A percentile compares a stretch with the other conserved stretches of the same genome.
phyloP scores from a whole-genome alignment of 2,797 vertebrate species.

The Triplophysa yarkandensis region DNA sequence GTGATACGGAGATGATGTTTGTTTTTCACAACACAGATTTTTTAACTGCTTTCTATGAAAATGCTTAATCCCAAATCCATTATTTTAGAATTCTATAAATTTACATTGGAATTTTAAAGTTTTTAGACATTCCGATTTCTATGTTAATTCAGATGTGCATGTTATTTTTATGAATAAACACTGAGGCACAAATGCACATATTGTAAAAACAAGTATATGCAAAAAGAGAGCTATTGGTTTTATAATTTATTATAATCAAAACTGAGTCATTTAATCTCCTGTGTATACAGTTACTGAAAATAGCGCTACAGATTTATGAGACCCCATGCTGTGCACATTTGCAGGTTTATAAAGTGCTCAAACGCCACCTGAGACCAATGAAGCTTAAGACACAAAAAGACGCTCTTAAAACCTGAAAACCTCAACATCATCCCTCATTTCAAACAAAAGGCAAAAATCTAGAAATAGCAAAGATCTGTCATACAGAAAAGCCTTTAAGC shows the following conservation, averaged over 20 bases:
- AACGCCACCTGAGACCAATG: slow-evolving; percentile 46
- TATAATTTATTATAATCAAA: neutral
- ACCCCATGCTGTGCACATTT: slow-evolving; percentile 39
- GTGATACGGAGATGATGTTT: neutral
- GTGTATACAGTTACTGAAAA: slow-evolving; percentile 42
- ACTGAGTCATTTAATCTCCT: slow-evolving; percentile 47
- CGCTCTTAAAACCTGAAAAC: neutral
- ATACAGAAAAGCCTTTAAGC: slow-evolving; percentile 12
- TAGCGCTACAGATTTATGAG: slow-evolving; percentile 31
- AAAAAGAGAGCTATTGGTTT: neutral
- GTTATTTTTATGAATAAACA: neutral
- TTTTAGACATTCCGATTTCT: too few species aligned
- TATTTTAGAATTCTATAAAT: too few species aligned
- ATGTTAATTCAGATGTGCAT: too few species aligned
- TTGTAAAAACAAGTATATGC: neutral
- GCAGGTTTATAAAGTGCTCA: slow-evolving; percentile 23
- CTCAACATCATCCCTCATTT: slow-evolving; percentile 20
- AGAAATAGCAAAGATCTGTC: slow-evolving; percentile 4
- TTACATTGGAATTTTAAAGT: neutral
- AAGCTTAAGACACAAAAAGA: slow-evolving; percentile 20
- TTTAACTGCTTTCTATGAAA: neutral
- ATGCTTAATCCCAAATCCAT: neutral
- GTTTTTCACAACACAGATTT: neutral
- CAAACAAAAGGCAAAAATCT: slow-evolving; percentile 14
- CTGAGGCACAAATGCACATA: neutral